Conservation (phyloP, 2,797 vertebrate species). For the Sebastes trivittatus region DNA sequence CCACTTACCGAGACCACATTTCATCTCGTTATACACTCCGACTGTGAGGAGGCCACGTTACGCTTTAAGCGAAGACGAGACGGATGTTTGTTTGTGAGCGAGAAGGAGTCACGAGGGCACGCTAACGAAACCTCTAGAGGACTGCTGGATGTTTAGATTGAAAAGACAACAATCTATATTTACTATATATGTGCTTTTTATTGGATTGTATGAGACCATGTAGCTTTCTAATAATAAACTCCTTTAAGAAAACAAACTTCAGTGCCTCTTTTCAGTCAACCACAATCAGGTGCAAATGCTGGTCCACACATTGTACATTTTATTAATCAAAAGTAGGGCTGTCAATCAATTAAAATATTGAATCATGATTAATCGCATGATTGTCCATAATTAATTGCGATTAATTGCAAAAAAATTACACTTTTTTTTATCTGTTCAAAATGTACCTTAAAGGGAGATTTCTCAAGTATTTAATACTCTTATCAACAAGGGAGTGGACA, state of each 20-base stretch:
- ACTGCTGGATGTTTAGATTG: conserved; percentile 2
- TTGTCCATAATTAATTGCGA: too few species aligned
- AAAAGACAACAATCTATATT: conserved; percentile 11
- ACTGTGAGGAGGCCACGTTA: conserved; percentile 22
- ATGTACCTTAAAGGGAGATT: too few species aligned
- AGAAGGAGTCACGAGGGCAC: conserved; percentile 18
- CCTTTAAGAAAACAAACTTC: neutral
- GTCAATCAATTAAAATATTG: too few species aligned
- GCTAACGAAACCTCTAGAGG: conserved; percentile 35
- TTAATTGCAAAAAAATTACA: too few species aligned
- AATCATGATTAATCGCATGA: too few species aligned
- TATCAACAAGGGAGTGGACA: too few species aligned
- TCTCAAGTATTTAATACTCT: too few species aligned
- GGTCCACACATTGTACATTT: neutral
- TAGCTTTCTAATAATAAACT: neutral
- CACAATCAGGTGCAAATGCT: neutral
- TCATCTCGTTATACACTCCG: conserved; percentile 28
- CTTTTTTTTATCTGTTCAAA: too few species aligned
- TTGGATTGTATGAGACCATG: neutral
- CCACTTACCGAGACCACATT: conserved; percentile 29
- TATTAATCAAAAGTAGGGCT: neutral
- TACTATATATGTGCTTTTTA: neutral
- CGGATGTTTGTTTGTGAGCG: conserved; percentile 35
- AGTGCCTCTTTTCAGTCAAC: neutral
- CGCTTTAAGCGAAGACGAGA: neutral